Evolutionary conservation across 2,797 vertebrate genomes (phyloP).

Genomic region (Poeciliopsis paucimaculata): DNA sequence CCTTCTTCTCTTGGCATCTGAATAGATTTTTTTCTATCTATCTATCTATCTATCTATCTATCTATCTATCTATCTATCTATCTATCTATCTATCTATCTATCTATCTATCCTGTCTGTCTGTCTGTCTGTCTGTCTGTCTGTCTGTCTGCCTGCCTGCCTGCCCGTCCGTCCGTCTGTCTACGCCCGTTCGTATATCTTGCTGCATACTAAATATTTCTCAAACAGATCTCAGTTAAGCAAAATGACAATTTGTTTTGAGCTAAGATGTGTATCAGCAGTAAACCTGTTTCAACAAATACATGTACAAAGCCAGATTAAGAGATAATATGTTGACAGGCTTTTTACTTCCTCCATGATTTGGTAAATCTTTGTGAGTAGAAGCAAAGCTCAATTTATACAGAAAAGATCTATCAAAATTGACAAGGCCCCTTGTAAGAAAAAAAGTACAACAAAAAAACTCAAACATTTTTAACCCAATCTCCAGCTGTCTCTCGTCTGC

Average conservation of each 20-base stretch:
- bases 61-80: too few relatives aligned
- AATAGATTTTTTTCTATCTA: background rate
- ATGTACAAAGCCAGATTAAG: background rate
- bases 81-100: too few relatives aligned
- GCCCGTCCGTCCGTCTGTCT: too few relatives aligned
- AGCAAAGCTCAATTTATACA: background rate
- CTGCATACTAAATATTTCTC: background rate
- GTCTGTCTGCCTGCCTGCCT: too few relatives aligned
- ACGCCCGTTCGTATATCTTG: too few relatives aligned
- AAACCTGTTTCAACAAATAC: background rate
- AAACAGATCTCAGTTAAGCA: background rate
- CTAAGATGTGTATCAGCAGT: background rate
- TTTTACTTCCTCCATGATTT: background rate
- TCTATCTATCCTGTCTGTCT: too few relatives aligned
- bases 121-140: too few relatives aligned
- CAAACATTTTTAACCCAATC: too few relatives aligned
- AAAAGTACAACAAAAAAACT: too few relatives aligned
- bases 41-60: too few relatives aligned
- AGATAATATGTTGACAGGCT: background rate
- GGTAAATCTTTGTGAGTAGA: background rate
- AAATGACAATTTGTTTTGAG: too few relatives aligned
- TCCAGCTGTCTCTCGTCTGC: too few relatives aligned
- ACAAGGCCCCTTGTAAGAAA: background rate
- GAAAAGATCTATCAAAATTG: background rate
- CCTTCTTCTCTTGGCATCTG: slow-evolving; percentile 7